These are phyloP conservation scores for Drosophila melanosoma DNA, from an alignment of 2,888 invertebrate species.

Conservation along the genomic window DNA sequence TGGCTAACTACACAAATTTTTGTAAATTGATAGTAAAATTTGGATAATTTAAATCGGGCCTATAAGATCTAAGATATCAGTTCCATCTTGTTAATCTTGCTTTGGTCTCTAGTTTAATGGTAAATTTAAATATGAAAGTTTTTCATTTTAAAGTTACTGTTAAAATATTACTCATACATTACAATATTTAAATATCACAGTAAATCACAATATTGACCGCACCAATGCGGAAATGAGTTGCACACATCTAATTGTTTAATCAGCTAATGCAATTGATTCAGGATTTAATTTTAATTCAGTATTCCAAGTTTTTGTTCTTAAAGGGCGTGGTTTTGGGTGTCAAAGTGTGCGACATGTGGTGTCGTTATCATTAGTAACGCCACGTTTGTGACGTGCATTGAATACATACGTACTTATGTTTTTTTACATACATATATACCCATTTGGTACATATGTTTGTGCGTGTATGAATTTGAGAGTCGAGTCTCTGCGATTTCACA, in stretches of 20 bases:
- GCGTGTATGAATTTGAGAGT: conserved; percentile 4
- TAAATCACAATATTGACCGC: conserved; percentile 15
- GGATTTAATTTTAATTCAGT: too few species aligned
- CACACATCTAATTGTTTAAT: not conserved
- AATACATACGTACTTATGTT: not conserved
- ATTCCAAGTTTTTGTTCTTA: not conserved
- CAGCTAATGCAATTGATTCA: not conserved
- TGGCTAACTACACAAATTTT: not conserved
- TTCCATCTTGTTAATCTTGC: not conserved
- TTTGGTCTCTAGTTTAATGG: not conserved
- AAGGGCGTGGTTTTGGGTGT: conserved; percentile 8
- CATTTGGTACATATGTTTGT: conserved; percentile 1
- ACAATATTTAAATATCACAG: not conserved
- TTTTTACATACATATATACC: not conserved
- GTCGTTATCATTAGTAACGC: conserved; percentile 75
- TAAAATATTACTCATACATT: not conserved
- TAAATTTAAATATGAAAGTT: not conserved
- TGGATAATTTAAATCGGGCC: not conserved
- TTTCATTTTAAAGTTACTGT: too few species aligned
- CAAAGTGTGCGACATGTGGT: conserved; percentile 53
- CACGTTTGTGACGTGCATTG: conserved; percentile 45
- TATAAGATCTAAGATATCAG: not conserved
- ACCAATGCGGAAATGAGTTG: conserved; percentile 2
- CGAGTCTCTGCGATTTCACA: conserved; percentile 66
- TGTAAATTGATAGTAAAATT: not conserved